Conservation (phyloP, 2,888 invertebrate genomes). For the Polydrusus cervinus region DNA sequence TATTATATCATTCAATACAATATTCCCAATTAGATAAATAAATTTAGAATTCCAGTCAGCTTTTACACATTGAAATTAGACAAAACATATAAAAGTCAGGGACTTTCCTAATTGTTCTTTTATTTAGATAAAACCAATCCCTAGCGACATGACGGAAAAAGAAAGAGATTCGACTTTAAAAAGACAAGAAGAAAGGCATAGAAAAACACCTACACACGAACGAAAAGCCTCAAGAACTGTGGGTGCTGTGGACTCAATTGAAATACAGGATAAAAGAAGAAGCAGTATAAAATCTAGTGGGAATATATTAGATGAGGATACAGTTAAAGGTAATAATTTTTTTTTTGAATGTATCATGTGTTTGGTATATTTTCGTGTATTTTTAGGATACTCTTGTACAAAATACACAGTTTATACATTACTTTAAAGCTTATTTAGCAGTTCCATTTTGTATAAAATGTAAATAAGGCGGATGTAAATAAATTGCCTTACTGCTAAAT, state of each 20-base stretch:
- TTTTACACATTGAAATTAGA: no score
- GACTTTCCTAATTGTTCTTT: not conserved
- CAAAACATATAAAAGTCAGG: no score
- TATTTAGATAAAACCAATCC: conserved; percentile 40
- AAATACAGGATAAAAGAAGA: conserved; percentile 54
- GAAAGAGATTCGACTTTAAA: conserved; percentile 40
- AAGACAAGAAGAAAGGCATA: conserved; percentile 37
- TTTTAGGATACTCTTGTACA: no score
- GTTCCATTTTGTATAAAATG: no score
- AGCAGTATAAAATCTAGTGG: conserved; percentile 44
- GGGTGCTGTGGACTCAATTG: conserved; percentile 45
- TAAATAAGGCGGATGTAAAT: no score
- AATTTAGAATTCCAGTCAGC: no score
- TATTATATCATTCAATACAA: no score
- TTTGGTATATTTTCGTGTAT: not conserved
- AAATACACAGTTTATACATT: no score
- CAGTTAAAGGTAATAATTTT: conserved; percentile 48
- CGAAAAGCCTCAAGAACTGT: conserved; percentile 55
- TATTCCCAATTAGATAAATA: no score
- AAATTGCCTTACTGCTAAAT: no score
- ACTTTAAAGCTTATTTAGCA: no score
- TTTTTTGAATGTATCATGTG: not conserved
- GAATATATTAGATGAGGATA: conserved; percentile 44
- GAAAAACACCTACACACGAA: conserved; percentile 62
- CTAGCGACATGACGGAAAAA: conserved; percentile 27